phyloP scores from a whole-genome alignment of 2,113 vertebrate genomes.

The Nerophis lumbriciformis region DNA sequence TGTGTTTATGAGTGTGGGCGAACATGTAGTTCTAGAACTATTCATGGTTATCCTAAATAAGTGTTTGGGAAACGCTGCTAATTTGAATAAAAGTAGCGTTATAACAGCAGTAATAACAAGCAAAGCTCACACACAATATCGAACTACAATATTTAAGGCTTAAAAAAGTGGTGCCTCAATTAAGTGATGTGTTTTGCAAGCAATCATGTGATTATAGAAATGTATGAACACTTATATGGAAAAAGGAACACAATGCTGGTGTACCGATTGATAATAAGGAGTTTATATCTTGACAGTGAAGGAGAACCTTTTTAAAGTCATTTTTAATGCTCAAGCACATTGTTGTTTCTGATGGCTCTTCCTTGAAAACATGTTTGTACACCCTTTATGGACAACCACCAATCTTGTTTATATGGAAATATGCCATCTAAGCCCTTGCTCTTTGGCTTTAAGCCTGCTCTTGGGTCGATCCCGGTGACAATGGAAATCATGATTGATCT shows the following conservation, averaged over 20 bases:
- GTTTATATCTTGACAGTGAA: neutral
- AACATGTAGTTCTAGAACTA: too few species aligned
- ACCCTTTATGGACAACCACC: neutral
- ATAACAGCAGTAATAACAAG: too few species aligned
- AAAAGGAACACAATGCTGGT: neutral
- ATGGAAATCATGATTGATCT: slow-evolving; percentile 67
- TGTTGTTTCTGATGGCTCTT: neutral
- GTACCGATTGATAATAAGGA: neutral
- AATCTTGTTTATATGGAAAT: slow-evolving; percentile 2
- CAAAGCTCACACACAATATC: too few species aligned
- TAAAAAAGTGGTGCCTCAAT: too few species aligned
- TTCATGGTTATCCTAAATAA: too few species aligned
- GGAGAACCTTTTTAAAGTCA: neutral
- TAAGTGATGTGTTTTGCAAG: too few species aligned
- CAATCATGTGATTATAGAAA: neutral
- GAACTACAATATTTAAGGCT: too few species aligned
- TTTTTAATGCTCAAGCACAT: neutral
- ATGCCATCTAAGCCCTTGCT: neutral
- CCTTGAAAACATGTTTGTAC: neutral
- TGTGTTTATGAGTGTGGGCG: too few species aligned
- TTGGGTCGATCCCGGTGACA: slow-evolving; percentile 40
- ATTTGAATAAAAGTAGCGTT: too few species aligned
- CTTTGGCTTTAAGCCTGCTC: neutral
- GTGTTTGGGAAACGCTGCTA: too few species aligned
- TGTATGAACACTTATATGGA: neutral